Conservation (phyloP, 2,797 vertebrate species). For the Crypturellus tataupa region DNA sequence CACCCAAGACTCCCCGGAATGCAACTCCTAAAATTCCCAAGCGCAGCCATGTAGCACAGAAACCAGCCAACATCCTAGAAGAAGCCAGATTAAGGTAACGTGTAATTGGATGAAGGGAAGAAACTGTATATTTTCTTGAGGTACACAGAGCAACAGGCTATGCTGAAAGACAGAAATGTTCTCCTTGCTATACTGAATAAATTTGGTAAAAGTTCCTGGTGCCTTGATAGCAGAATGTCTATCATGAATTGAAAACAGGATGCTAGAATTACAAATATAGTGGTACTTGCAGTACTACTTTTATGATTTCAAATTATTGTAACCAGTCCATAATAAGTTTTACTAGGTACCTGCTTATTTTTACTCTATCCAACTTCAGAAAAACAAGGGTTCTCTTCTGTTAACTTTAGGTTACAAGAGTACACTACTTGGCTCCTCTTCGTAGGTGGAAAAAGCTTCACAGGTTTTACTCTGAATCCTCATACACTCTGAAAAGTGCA, state of each 20-base stretch:
- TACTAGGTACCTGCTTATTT: background rate
- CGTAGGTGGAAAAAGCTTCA: background rate
- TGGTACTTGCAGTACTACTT: background rate
- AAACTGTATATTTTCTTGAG: background rate
- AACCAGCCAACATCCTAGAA: conserved; percentile 87
- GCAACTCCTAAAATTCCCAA: conserved; percentile 90
- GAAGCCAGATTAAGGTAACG: conserved; percentile 90
- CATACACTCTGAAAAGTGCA: rapidly evolving
- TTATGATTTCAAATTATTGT: background rate
- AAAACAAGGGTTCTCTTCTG: background rate
- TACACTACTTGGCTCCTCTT: background rate
- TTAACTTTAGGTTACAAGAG: background rate
- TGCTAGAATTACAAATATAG: background rate
- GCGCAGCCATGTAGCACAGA: conserved; percentile 83
- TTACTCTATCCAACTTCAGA: background rate
- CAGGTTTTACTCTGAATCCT: background rate
- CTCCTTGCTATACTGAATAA: background rate
- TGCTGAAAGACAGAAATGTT: background rate
- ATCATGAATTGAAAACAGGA: background rate
- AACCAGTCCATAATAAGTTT: background rate
- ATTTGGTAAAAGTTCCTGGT: background rate
- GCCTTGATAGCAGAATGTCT: background rate
- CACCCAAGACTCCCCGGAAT: conserved; percentile 77
- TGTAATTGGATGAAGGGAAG: background rate
- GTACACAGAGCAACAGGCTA: background rate